phyloP scores from a whole-genome alignment of 2,888 invertebrate species.

The Phorcus lineatus region DNA sequence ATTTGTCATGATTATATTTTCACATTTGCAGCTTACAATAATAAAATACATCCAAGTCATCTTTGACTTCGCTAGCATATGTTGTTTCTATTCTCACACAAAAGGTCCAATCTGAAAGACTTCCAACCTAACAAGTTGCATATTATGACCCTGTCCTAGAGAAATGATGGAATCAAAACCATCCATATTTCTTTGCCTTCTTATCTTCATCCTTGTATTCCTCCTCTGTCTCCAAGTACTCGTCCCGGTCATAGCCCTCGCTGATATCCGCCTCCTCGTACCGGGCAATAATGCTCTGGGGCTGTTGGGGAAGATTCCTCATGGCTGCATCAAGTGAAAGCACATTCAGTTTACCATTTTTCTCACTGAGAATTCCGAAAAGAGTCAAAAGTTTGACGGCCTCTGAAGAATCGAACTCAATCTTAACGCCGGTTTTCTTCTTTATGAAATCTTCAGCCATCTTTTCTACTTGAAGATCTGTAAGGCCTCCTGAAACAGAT shows the following conservation, averaged over 20 bases:
- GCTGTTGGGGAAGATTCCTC: constrained; percentile 65
- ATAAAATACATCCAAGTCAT: no score
- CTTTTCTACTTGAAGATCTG: constrained; percentile 56
- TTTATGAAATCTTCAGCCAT: constrained; percentile 67
- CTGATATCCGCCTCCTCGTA: constrained; percentile 62
- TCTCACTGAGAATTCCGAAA: constrained; percentile 64
- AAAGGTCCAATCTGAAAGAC: no score
- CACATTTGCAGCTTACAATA: no score
- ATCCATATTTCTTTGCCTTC: constrained; percentile 60
- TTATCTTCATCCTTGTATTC: constrained; percentile 66
- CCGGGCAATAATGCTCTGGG: constrained; percentile 61
- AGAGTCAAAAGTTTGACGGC: constrained; percentile 59
- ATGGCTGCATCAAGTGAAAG: constrained; percentile 66
- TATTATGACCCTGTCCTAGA: no score
- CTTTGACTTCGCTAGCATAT: no score
- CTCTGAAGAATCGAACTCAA: constrained; percentile 66
- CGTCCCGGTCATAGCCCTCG: constrained; percentile 72
- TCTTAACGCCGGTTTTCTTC: constrained; percentile 54
- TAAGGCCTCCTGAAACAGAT: constrained; percentile 58
- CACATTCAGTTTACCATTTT: constrained; percentile 64
- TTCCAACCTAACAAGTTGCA: no score
- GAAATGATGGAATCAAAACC: constrained; percentile 51
- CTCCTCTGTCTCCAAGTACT: constrained; percentile 63
- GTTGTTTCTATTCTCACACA: no score
- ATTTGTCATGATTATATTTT: no score